These are phyloP conservation scores for Albula goreensis DNA, from an alignment of 2,113 vertebrate species.

Conservation along the genomic window DNA sequence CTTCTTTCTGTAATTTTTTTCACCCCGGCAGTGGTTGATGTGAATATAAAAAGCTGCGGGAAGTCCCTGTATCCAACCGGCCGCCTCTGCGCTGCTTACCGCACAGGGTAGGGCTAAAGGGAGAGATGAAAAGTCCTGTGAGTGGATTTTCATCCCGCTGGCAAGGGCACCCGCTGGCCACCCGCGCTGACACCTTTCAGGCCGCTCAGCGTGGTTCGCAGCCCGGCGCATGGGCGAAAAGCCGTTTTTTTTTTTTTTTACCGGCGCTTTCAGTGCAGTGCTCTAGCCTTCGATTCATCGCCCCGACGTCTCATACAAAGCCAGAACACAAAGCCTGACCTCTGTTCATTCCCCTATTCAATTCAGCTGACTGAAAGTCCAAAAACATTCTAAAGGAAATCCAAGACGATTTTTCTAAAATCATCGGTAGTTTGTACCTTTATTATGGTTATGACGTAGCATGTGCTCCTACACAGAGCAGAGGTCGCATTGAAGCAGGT, in stretches of 20 bases:
- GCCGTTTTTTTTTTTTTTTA: background rate
- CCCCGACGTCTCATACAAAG: background rate
- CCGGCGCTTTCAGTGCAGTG: background rate
- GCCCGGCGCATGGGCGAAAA: background rate
- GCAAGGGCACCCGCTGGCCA: background rate
- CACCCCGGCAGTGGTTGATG: background rate
- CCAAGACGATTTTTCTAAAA: background rate
- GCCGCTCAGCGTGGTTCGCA: background rate
- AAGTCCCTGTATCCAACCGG: background rate
- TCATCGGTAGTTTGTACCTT: background rate
- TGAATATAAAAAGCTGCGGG: background rate
- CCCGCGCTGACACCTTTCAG: background rate
- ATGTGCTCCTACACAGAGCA: background rate
- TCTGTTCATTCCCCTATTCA: background rate
- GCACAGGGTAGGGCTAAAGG: background rate
- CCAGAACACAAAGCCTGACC: background rate
- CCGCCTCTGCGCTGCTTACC: background rate
- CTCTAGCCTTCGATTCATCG: background rate
- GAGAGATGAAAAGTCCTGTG: background rate
- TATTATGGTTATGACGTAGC: background rate
- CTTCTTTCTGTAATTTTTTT: background rate
- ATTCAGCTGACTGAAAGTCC: background rate
- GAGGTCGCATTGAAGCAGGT: no score
- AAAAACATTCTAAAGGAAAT: background rate
- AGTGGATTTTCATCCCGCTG: background rate